Base-by-base conservation (phyloP, 2,888 invertebrate genomes). In the Acanthosepion pharaonis region DNA sequence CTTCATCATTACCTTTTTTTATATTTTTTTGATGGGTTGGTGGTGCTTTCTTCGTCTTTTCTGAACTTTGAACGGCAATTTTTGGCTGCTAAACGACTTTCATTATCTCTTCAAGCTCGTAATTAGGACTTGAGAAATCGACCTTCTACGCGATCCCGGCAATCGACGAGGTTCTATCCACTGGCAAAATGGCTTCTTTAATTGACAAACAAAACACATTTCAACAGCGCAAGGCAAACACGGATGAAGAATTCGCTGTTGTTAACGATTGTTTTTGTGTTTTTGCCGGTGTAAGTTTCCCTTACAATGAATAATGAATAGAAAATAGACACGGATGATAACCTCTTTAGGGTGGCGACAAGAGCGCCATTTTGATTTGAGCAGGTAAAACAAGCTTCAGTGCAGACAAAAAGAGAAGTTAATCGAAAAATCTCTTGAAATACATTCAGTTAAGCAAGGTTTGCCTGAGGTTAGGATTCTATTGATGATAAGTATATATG, bases 121-220 rank as follows among this genome's bases (percentile, higher is more conserved):
- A 78, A 78, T 78, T 78, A 78, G n/a, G 78, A 78, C 18, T 33
- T 78, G 18, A 5, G n/a, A 5, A 33, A 78, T 8, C 64, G 78
- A n/a, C 33, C 11, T n/a, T 78, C n/a, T 33, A 78, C 5, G 15
- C 78, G 3, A 78, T 33, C 15, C 15, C 11, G 78, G 33, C 78
- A 11, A n/a, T 33, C n/a, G n/a, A 33, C 11, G 59, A 59, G 23
- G 59, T 18, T 78, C 33, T 78, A 78, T n/a, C n/a, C 78, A n/a
- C 78, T 11, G n/a, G 78, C 78, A 15, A 78, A 78, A 78, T 78
- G 11, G n/a, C 15, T 33, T 33, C 78, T 15, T 78, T 78, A 78
- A 78, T n/a, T 78, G 78, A 33, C 78, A 78, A 78, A 78, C 78
- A 78, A 78, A 78, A 78, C 78, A n/a, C 78, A 78, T n/a, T 78